Base-by-base conservation (phyloP, 2,113 vertebrate genomes). In the Coregonus clupeaformis region DNA sequence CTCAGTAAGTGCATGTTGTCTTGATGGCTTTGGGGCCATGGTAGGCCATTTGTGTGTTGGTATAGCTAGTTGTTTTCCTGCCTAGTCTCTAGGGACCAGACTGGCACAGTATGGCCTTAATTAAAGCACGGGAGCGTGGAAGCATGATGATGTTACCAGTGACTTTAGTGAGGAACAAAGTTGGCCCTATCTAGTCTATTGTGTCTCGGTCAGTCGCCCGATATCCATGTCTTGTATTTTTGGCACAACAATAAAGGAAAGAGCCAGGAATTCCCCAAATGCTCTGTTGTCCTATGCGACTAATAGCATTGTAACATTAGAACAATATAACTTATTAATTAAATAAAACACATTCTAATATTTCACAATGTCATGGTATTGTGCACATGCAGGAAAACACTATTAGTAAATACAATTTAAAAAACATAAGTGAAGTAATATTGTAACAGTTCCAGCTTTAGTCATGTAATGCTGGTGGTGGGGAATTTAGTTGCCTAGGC, bases 401-500 rank as follows among this genome's bases (percentile, higher is more conserved):
- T 81, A 32, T 82, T 64, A 55, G 69, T 74, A 86, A 89, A 87
- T 84, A 66, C 84, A 80, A 3, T 65, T 32, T 65, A 83, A 86
- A 81, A 83, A 68, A n/a, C 75, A 88, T 81, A 85, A 84, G 83
- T 82, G 72, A 89, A 88, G 86, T 78, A 89, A 90, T 92, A 89
- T 88, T 73, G 82, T 80, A 81, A 75, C 71, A 86, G 77, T 78
- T 78, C 62, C 75, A 75, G 87, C 87, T 82, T 82, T 74, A 72
- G 84, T 87, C 89, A 75, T 82, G 7, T 90, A 83, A 89, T 89
- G 89, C 87, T 90, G 79, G 82, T 91, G 79, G 85, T 81, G 11
- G 47, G 36, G 89, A 92, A 89, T 92, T 82, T 87, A 77, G 93
- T 94, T 94, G 89, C 91, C 90, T 89, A 84, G 93, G 92, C 86